Evolutionary conservation across 2,797 vertebrate genomes (phyloP).

Genomic region (Rhabdomys pumilio): DNA sequence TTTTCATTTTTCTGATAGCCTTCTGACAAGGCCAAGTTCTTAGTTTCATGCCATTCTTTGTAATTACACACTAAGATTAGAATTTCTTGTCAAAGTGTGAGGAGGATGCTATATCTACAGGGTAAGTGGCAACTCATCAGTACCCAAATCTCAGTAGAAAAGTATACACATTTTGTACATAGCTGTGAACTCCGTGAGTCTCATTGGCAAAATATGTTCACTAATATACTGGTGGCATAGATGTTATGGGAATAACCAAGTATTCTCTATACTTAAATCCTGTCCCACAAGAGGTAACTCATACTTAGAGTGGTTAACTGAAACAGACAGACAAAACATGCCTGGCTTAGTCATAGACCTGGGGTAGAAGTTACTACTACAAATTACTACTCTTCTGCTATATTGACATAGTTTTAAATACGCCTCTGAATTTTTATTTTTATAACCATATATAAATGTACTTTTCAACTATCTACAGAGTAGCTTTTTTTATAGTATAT

Average conservation of each 20-base stretch:
- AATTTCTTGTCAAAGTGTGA: neutral
- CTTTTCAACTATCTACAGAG: neutral
- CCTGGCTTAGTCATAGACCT: neutral
- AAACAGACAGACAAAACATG: neutral
- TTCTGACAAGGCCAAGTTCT: neutral
- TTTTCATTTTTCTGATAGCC: no score
- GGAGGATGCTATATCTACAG: neutral
- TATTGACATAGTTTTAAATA: neutral
- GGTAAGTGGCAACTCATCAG: neutral
- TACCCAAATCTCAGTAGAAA: neutral
- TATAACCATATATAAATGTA: neutral
- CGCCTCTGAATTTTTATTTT: neutral
- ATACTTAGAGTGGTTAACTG: neutral
- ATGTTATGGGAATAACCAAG: neutral
- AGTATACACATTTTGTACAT: neutral
- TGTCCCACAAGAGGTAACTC: neutral
- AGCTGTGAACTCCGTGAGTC: neutral
- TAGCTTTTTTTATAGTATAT: neutral
- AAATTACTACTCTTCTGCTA: neutral
- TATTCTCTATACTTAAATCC: neutral
- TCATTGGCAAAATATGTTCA: neutral
- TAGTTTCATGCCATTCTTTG: neutral
- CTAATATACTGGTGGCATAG: no score
- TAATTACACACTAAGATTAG: neutral
- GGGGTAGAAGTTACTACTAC: neutral